Evolutionary conservation across 64 coral and sea anemone genomes (phyloP).

Genomic region (Dendronephthya gigantea): DNA sequence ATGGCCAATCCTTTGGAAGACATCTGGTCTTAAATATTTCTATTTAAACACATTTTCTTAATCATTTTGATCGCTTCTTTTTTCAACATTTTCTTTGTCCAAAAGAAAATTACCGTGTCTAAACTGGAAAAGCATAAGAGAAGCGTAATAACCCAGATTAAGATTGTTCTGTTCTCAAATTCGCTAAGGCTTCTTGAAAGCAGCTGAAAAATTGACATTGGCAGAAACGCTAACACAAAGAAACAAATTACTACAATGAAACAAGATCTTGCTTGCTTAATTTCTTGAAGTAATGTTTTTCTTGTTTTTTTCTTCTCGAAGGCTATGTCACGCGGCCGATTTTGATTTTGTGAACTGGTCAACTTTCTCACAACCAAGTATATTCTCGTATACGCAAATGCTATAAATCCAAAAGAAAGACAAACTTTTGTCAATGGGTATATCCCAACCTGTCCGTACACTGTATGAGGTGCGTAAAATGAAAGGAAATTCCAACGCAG

Average conservation of each 20-base stretch:
- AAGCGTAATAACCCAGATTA: slow-evolving; percentile 2
- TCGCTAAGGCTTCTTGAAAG: neutral
- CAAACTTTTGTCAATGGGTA: neutral
- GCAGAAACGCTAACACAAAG: neutral
- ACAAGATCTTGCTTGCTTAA: slow-evolving; percentile 25
- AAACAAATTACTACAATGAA: slow-evolving; percentile 21
- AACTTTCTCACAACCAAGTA: slow-evolving; percentile 3
- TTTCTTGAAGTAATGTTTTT: slow-evolving; percentile 21
- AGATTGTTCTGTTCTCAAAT: neutral
- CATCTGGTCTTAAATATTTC: too few relatives aligned
- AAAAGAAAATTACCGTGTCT: neutral
- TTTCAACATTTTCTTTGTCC: too few relatives aligned
- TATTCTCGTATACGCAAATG: slow-evolving; percentile 25
- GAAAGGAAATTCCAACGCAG: neutral
- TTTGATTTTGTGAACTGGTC: neutral
- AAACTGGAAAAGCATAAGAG: neutral
- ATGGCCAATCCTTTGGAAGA: too few relatives aligned
- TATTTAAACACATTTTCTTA: too few relatives aligned
- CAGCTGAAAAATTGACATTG: neutral
- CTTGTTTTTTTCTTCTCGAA: slow-evolving; percentile 20
- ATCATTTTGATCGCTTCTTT: neutral
- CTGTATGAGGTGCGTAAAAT: neutral
- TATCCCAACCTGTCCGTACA: neutral
- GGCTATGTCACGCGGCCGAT: neutral
- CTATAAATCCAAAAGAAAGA: neutral